phyloP scores from a whole-genome alignment of 2,797 vertebrate species.

The Enteromius thamalakanensis region DNA sequence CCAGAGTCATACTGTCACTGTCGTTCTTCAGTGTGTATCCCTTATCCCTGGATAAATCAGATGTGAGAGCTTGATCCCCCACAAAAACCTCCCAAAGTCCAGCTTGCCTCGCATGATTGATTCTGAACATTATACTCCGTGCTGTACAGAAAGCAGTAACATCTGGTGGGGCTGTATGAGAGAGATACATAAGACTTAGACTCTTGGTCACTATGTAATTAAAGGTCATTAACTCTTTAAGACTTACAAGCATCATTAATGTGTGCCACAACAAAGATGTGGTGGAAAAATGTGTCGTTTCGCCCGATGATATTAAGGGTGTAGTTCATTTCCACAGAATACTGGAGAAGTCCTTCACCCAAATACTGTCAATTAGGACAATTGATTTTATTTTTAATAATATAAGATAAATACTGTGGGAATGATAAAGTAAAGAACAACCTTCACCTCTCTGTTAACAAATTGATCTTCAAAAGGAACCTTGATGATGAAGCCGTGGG shows the following conservation, averaged over 20 bases:
- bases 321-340: conserved; percentile 74
- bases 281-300: conserved; percentile 69
- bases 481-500: conserved; percentile 68
- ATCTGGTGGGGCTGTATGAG: conserved; percentile 62
- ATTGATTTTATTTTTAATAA: neutral
- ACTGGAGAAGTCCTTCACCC: conserved; percentile 73
- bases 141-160: conserved; percentile 66
- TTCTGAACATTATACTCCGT: conserved; percentile 61
- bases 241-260: conserved; percentile 74
- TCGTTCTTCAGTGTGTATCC: conserved; percentile 72
- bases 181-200: neutral
- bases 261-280: conserved; percentile 64
- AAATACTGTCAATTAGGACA: conserved; percentile 63
- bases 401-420: neutral
- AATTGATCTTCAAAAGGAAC: conserved; percentile 72
- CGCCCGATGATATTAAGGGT: conserved; percentile 68
- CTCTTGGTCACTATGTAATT: neutral
- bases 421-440: neutral
- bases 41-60: conserved; percentile 57
- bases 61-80: conserved; percentile 68
- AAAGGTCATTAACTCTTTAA: neutral
- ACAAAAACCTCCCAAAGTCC: conserved; percentile 75
- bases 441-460: conserved; percentile 66
- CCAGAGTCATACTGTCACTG: conserved; percentile 64
- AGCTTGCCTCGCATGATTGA: conserved; percentile 46